Base-by-base conservation (phyloP, 2,113 vertebrate genomes). In the Sylvia atricapilla region DNA sequence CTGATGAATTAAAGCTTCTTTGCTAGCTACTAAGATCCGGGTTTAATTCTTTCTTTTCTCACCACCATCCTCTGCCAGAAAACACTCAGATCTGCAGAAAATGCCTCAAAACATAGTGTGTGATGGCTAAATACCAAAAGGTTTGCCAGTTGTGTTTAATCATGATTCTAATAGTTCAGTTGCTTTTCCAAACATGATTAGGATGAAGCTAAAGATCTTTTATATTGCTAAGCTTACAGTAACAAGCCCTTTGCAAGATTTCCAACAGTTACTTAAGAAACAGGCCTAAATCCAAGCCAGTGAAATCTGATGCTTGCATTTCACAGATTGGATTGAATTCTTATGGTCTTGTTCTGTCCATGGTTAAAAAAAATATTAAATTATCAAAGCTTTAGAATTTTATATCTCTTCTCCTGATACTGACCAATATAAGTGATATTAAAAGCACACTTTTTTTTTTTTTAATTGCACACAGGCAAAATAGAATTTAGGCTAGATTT, bases 81-180 rank as follows among this genome's bases (percentile, higher is more conserved):
- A 80, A 63, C 11, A 39, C 58, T 90, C 39, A 72, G n/a, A 80
- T 50, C 37, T 33, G 70, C 67, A 77, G 58, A 90, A 92, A 83
- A 53, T 53, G 58, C 80, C 85, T 62, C 68, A 89, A 75, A 83
- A 92, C 63, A 83, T 30, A 56, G 28, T 74, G 53, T 30, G 35
- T 64, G 24, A 95, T 64, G 68, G 68, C 56, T 90, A 81, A 74
- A 52, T 9, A 94, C 83, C 68, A 80, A 91, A 94, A 77, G 28
- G 44, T 56, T 94, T 92, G 59, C 64, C 88, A 93, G 43, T 92
- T 84, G 22, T 37, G 5, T 89, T 86, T 90, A 93, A 85, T 96
- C 90, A 90, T 49, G 31, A 53, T 66, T 92, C 63, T 84, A 84
- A 78, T 86, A 74, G 11, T 63, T 87, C 56, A 55, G 21, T 41